phyloP scores from a whole-genome alignment of 2,888 invertebrate species.

The Choristoneura rosaceana region DNA sequence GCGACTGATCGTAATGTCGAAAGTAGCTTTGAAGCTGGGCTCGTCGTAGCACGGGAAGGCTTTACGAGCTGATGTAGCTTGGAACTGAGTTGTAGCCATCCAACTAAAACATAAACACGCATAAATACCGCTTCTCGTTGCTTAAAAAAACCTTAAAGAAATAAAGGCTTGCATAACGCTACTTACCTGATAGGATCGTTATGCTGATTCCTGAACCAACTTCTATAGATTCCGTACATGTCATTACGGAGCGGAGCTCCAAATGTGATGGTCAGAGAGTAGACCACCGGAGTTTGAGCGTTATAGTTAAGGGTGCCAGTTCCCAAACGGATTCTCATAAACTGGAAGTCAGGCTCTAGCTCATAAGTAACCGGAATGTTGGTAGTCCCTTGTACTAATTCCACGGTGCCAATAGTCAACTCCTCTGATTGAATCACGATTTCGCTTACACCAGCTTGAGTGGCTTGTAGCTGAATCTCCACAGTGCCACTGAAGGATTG shows the following conservation, averaged over 20 bases:
- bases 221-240: conserved; percentile 77
- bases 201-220: conserved; percentile 68
- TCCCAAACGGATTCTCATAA: conserved; percentile 57
- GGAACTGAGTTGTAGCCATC: conserved; percentile 89
- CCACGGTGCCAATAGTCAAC: conserved; percentile 63
- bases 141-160: neutral
- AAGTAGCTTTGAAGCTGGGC: conserved; percentile 92
- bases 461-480: conserved; percentile 64
- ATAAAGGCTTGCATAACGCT: neutral
- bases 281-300: conserved; percentile 49
- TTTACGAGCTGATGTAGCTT: conserved; percentile 87
- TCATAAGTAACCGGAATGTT: conserved; percentile 44
- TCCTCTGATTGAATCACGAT: conserved; percentile 71
- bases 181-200: conserved; percentile 56
- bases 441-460: conserved; percentile 58
- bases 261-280: conserved; percentile 62
- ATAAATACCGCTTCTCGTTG: neutral
- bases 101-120: conserved; percentile 64
- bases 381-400: conserved; percentile 62
- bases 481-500: conserved; percentile 68
- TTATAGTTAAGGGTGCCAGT: conserved; percentile 55
- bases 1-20: conserved; percentile 88
- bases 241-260: conserved; percentile 64
- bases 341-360: conserved; percentile 57
- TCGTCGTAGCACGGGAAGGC: conserved; percentile 94